A percentile compares a stretch with the other conserved stretches of the same genome.
Conservation (phyloP, 1,140 invertebrate species). For the Pinna nobilis region DNA sequence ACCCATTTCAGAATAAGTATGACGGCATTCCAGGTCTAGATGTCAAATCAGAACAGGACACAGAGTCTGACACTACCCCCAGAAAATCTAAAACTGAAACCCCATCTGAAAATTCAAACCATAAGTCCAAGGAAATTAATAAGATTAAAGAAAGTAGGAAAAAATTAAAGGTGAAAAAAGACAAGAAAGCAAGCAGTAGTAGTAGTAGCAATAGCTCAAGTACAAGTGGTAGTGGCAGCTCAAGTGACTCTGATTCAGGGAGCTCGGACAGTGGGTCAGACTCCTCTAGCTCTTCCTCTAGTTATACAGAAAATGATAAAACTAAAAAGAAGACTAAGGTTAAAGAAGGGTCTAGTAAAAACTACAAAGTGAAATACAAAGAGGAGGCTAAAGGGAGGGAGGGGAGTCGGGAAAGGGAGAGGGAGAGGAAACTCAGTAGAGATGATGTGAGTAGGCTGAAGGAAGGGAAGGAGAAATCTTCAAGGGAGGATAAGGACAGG, state of each 20-base stretch:
- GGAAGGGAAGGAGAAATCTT: not conserved
- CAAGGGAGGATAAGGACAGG: not conserved
- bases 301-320: constrained; percentile 23
- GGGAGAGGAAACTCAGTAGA: not conserved
- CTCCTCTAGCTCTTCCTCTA: constrained; percentile 1
- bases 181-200: constrained; percentile 21
- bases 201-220: constrained; percentile 46
- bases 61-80: not conserved
- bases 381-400: not conserved
- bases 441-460: not conserved
- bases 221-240: constrained; percentile 43
- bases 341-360: constrained; percentile 20
- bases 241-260: constrained; percentile 41
- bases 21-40: constrained; percentile 59
- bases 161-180: constrained; percentile 1
- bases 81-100: constrained; percentile 5
- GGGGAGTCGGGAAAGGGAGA: not conserved
- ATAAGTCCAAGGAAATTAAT: constrained; percentile 25
- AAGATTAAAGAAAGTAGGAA: constrained; percentile 5
- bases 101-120: constrained; percentile 2
- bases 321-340: constrained; percentile 17
- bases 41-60: constrained; percentile 38
- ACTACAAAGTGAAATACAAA: not conserved
- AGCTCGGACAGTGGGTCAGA: constrained; percentile 15
- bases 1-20: constrained; percentile 57